phyloP scores from a whole-genome alignment of 2,888 invertebrate genomes.

The Tillus elongatus region DNA sequence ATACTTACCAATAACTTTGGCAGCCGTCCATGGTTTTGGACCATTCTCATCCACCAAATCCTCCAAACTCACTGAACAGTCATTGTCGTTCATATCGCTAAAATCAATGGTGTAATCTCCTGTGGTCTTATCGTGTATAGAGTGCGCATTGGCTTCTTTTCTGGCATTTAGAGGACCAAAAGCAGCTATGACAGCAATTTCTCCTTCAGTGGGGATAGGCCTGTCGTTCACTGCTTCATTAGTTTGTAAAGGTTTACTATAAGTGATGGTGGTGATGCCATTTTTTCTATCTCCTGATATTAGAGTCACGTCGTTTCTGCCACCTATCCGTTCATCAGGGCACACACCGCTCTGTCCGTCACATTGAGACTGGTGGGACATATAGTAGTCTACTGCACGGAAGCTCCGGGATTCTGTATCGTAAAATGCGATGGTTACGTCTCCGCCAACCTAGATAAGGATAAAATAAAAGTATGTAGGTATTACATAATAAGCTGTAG shows the following conservation, averaged over 20 bases:
- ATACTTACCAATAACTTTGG: conserved; percentile 47
- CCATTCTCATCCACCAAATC: conserved; percentile 50
- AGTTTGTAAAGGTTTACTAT: conserved; percentile 67
- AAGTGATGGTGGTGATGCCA: conserved; percentile 73
- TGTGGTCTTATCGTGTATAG: conserved; percentile 59
- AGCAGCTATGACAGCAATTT: conserved; percentile 74
- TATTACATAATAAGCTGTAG: no score
- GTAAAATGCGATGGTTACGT: conserved; percentile 75
- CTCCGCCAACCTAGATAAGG: conserved; percentile 52
- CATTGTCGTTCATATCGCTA: conserved; percentile 58
- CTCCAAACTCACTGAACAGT: conserved; percentile 60
- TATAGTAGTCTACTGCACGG: conserved; percentile 74
- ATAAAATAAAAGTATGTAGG: no score
- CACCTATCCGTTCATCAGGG: conserved; percentile 73
- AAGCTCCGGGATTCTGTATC: conserved; percentile 53
- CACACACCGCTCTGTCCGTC: conserved; percentile 78
- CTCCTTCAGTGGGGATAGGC: conserved; percentile 29
- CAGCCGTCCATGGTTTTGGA: conserved; percentile 61
- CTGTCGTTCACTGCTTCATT: conserved; percentile 64
- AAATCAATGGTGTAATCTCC: conserved; percentile 74
- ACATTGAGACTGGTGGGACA: conserved; percentile 72
- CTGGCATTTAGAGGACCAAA: conserved; percentile 73
- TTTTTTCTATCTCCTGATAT: conserved; percentile 68
- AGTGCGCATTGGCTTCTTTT: conserved; percentile 78
- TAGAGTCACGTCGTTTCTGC: conserved; percentile 66